A percentile compares a stretch with the other conserved stretches of the same genome.
Conservation (phyloP, 1,140 invertebrate species). For the Tetramorium alpestre region DNA sequence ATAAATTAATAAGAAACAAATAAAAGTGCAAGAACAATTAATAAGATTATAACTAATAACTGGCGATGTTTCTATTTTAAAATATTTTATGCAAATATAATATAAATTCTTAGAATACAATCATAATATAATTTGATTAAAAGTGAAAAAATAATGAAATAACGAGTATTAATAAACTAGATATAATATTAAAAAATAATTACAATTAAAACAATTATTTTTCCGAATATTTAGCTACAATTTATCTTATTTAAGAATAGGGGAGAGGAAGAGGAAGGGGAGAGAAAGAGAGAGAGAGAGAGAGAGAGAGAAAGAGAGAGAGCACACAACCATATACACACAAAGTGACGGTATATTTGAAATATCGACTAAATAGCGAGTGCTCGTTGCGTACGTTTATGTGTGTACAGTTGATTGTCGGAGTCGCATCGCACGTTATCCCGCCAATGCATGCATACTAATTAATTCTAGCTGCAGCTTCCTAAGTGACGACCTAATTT, state of each 20-base stretch:
- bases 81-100: neutral
- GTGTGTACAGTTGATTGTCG: conserved; percentile 42
- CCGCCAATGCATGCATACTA: conserved; percentile 39
- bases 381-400: neutral
- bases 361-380: conserved; percentile 18
- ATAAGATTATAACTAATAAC: neutral
- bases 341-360: neutral
- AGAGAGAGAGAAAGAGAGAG: neutral
- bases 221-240: too few relatives aligned
- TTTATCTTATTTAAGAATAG: neutral
- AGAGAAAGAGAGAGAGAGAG: neutral
- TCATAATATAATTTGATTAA: neutral
- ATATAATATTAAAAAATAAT: neutral
- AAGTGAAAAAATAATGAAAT: neutral
- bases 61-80: neutral
- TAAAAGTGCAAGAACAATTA: neutral
- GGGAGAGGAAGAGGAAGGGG: neutral
- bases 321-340: neutral
- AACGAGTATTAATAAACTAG: neutral
- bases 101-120: neutral
- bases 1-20: neutral
- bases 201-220: neutral
- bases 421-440: conserved; percentile 35
- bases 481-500: conserved; percentile 52
- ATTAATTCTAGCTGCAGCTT: conserved; percentile 50